Base-by-base conservation (phyloP, 2,113 vertebrate genomes). In the Beaufortia kweichowensis region DNA sequence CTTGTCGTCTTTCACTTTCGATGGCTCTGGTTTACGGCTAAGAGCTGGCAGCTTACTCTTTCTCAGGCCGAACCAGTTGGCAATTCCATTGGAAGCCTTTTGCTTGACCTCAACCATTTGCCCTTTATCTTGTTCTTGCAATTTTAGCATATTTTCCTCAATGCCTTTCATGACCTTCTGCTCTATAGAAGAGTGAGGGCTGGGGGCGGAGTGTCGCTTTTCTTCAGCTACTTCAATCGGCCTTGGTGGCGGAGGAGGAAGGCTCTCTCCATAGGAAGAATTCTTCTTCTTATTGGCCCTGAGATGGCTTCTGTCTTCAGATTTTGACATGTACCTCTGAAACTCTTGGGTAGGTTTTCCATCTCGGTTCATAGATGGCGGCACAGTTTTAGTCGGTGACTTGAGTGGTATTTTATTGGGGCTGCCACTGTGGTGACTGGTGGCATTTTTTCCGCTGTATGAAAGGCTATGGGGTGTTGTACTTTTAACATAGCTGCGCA, bases 81-180 rank as follows among this genome's bases (percentile, higher is more conserved):
- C 96, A 0, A 98, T 92, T 84, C 95, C 93, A 0, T 95, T 94
- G 8, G 94, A 90, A 21, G 94, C 91, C n/a, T 95, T 96, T 65
- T 94, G 95, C 80, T 97, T 98, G 21, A 91, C 91, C 81, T 98
- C 96, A 0, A 78, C 56, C 0, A 60, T 31, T 0, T 88, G 94
- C 0, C 89, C 89, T 46, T 92, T 81, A 70, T 95, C 95, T 88
- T 95, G 96, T 81, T 94, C 95, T 86, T 95, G 95, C 19, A 95
- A 93, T 76, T 96, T 92, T 72, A 97, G 87, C 88, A 98, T 87
- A 1, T 98, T 98, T 87, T 97, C 96, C 89, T 97, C 94, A 0
- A 98, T 98, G 80, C 96, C 96, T 71, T 96, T 97, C 96, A 98
- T 98, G 78, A 98, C 96, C 85, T 98, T 98, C 88, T 98, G 95